Conservation (phyloP, 2,113 vertebrate genomes). For the Pseudorhombus dupliciocellatus region DNA sequence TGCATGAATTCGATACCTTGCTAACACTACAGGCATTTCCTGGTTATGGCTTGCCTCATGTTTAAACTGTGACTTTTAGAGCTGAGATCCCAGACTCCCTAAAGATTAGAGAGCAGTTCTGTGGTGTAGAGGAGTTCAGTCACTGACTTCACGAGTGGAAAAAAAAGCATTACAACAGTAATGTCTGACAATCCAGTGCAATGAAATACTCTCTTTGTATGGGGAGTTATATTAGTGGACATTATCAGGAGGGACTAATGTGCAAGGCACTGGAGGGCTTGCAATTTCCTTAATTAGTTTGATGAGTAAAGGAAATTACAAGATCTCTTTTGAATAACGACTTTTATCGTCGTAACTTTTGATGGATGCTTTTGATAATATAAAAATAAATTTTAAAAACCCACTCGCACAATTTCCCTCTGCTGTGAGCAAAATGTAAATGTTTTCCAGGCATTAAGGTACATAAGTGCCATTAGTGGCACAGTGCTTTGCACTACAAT, state of each 20-base stretch:
- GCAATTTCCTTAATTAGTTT: slow-evolving; percentile 67
- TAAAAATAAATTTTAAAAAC: slow-evolving; percentile 30
- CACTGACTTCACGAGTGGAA: slow-evolving; percentile 59
- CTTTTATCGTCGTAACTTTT: too few relatives aligned
- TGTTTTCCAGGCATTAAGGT: slow-evolving; percentile 73
- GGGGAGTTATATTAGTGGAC: slow-evolving; percentile 57
- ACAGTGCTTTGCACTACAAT: slow-evolving; percentile 81
- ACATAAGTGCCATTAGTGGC: slow-evolving; percentile 74
- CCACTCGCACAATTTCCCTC: slow-evolving; percentile 22
- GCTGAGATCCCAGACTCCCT: slow-evolving; percentile 69
- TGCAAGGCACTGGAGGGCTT: slow-evolving; percentile 52
- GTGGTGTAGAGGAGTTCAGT: slow-evolving; percentile 64
- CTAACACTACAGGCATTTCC: slow-evolving; percentile 82
- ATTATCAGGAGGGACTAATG: slow-evolving; percentile 55
- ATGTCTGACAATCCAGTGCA: slow-evolving; percentile 56
- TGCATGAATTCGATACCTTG: slow-evolving; percentile 74
- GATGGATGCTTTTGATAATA: slow-evolving; percentile 47
- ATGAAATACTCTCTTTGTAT: slow-evolving; percentile 62
- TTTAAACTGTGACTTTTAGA: slow-evolving; percentile 73
- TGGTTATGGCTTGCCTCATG: slow-evolving; percentile 73
- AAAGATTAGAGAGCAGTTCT: slow-evolving; percentile 69
- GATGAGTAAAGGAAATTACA: slow-evolving; percentile 68
- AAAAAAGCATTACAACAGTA: slow-evolving; percentile 63
- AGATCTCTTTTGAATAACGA: slow-evolving; percentile 29
- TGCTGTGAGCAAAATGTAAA: slow-evolving; percentile 71